Evolutionary conservation across 2,888 invertebrate genomes (phyloP), one percentile per base, ranked within the genome.

Genomic region (Dexiosoma caninum): DNA sequence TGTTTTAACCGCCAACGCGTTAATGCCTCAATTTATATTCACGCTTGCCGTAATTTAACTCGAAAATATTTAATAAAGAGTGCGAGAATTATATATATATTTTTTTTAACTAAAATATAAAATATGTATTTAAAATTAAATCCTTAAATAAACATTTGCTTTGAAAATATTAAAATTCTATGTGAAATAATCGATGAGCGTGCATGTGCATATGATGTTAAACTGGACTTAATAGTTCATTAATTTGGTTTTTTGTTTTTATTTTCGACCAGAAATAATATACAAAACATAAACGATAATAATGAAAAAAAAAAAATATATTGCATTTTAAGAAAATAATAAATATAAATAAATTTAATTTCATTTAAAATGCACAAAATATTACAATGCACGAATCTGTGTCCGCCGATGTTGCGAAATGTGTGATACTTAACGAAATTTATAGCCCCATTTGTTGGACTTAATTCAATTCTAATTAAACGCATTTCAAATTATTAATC

Each of bases 11-110:
- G 57, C 35, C 64, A 71, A 42, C 66, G 53, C 71, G 66, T 67
- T 71, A 66, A 46, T 53, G 66, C 69, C 19, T 76, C 66, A 76
- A 76, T 80, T 76, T 76, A 55, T 27, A 71, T 66, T 75, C 59
- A 71, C 51, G 70, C 30, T 53, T 66, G 62, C 44, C 42, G 70
- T 72, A 49, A 37, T 51, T 66, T 53, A 4, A 21, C 44, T 32
- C 21, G 44, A 70, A 21, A 30, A n/a, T n/a, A n/a, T n/a, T n/a
- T 1, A 37, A 51, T 32, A 30, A 77, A 51, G 40, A 9, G 6
- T 5, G 40, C 14, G 27, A 37, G 57, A 69, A 46, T 69, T 69
- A 32, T 62, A 62, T 21, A 53, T 3, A 19, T 44, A 19, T 1
- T 21, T 77, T 44, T 27, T 44, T 55, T 55, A 7, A 32, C 32